Base-by-base conservation (phyloP, 53 echinoderm and acorn worm species). In the Actinopyga echinites region DNA sequence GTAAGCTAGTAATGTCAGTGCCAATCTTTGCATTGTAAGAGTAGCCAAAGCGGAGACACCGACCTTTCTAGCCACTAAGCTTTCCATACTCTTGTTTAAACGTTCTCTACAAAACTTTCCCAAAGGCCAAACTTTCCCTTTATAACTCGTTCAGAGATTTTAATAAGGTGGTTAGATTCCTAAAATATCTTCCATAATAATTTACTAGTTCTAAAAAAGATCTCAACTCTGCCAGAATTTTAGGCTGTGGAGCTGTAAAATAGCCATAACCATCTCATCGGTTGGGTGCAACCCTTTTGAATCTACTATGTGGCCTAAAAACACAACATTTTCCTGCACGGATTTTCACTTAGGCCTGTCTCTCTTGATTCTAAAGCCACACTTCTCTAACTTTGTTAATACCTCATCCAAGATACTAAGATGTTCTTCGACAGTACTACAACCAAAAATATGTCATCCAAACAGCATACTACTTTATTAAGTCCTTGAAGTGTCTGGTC, bases 271-370 rank as follows among this genome's bases (percentile, higher is more conserved):
- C 32, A 40, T 75, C 22, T 75, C 40, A 36, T 36, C 75, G 7
- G 75, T 42, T 40, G 75, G 75, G 25, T 40, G 23, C 28, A 40
- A 5, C 25, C 75, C 75, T 75, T 20, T 7, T 20, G 75, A 24
- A 49, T 32, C 32, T 28, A 43, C 6, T 32, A 6, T 36, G 5
- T 75, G 75, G 2, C 75, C 38, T 20, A 43, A 40, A 6, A 5
- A 75, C 5, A 6, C 52, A 10, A 75, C 42, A 44, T 6, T 40
- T 2, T 75, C 24, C 19, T 75, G 83, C 62, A 83, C 37, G 35
- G 83, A 88, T 44, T 57, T 60, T 30, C 83, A 88, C 55, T 88
- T 88, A 17, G n/a, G n/a, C n/a, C n/a, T n/a, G n/a, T 40, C 32
- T 57, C 63, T 56, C 24, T 84, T 89, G 29, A 89, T 36, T 19